Evolutionary conservation across 2,888 invertebrate species (phyloP), one percentile per base, ranked within the genome.

Genomic region (Meiosimyza platycephala): DNA sequence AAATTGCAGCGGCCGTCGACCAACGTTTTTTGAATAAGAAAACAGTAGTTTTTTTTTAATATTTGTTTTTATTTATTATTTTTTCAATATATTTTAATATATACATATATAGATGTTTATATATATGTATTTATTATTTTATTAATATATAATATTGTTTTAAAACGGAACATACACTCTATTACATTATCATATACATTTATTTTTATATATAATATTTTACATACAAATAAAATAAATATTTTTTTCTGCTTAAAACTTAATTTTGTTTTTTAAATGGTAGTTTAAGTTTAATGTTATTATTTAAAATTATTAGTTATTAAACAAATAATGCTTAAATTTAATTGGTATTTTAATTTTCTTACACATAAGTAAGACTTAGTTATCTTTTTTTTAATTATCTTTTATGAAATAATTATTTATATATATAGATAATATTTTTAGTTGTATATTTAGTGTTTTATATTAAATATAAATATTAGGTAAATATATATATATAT

Each of bases 141-240:
- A 63, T 66, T 67, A 55, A 57, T 54, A 47, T 79, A 80, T 80
- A 83, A 82, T 82, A 83, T 81, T 81, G 82, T 83, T 82, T 74
- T 81, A 80, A 82, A 83, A 84, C 82, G 83, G 82, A 82, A 82
- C 84, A 82, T 83, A 84, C 82, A 82, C 80, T 77, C 82, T 83
- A 83, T 50, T 78, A 72, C 77, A 79, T 75, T 76, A 74, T 76
- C 80, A 72, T 75, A 78, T 77, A 76, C 75, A 77, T 66, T 52
- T 77, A 77, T 64, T 77, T 73, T 73, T 79, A 73, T 63, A 74
- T 72, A 69, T 72, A 75, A 71, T 72, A 71, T 57, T 50, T 68
- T 68, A 59, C 68, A 80, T 83, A 82, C 82, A 82, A 82, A 84
- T 84, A 82, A 82, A 82, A 84, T 82, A 82, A 84, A 82, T 82